Evolutionary conservation across 2,797 vertebrate genomes (phyloP), one percentile per base, ranked within the genome.

Genomic region (Cephalopachus bancanus): DNA sequence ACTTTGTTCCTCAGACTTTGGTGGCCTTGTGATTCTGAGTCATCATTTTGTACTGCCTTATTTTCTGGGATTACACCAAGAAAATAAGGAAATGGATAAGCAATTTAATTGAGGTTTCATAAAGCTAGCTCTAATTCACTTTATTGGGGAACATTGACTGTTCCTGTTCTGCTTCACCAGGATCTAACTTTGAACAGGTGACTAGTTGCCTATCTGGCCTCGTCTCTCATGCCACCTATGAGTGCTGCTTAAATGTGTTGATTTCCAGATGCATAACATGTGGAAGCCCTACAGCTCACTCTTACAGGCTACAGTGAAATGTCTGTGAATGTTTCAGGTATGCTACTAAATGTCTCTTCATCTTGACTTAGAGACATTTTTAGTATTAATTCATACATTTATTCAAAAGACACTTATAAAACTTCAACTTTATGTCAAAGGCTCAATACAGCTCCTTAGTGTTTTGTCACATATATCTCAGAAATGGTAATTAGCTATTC

Each of bases 351-450:
- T 65, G 7, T 76, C 44, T 11, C 16, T 80, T 86, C 49, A 60
- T 85, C 71, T 76, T 60, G 7, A 67, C 49, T 22, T 93, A n/a
- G 91, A 91, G 89, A 91, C 71, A 65, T 17, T 33, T 57, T 85
- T 65, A 55, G 33, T 83, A n/a, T 83, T 96, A 89, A 83, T 89
- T 91, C 37, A 81, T n/a, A 62, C 28, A 83, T 93, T 89, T 94
- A 94, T 83, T 80, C 15, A 75, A 86, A 81, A 80, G 3, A 64
- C 4, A 89, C 22, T 78, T 71, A 75, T 20, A 76, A 83, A 79
- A 9, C 51, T 91, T 92, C 51, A 37, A 79, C 9, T 79, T 0
- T 67, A 7, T 80, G 22, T 89, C 37, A 89, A 72, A 67, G 37
- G 2, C 12, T 69, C 60, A 37, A 30, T 80, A 83, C 5, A 59